Percentiles rank a stretch among this genome's conserved stretches.
Evolutionary conservation across 2,888 invertebrate species (phyloP).

Genomic region (Cotesia congregata): DNA sequence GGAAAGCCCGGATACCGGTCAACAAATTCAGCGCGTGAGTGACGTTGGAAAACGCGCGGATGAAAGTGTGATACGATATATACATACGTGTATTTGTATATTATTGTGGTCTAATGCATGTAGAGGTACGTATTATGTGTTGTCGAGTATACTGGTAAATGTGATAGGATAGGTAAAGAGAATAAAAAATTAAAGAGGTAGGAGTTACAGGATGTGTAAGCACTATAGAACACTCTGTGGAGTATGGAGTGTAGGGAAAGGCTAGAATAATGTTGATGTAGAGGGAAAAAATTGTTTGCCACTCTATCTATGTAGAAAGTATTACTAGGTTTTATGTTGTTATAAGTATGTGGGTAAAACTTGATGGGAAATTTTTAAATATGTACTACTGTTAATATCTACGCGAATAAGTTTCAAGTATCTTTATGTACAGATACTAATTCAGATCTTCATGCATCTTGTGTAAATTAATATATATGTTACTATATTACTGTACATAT

Average conservation of each 20-base stretch:
- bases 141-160: neutral
- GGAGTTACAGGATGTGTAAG: constrained; percentile 2
- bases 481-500: no score
- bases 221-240: constrained; percentile 5
- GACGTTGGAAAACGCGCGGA: constrained; percentile 29
- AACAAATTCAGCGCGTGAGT: constrained; percentile 22
- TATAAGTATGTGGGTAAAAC: constrained; percentile 34
- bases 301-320: constrained; percentile 17
- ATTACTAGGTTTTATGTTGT: constrained; percentile 2
- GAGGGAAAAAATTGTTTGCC: constrained; percentile 27
- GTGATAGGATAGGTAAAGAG: neutral
- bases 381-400: constrained; percentile 3
- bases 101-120: no score
- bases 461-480: neutral
- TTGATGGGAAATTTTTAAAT: constrained; percentile 34
- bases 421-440: neutral
- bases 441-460: neutral
- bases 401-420: constrained; percentile 11
- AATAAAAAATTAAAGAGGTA: constrained; percentile 4
- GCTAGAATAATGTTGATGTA: constrained; percentile 12
- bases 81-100: neutral
- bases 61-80: constrained; percentile 25
- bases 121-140: neutral
- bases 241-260: constrained; percentile 20
- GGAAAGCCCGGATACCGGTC: constrained; percentile 28